Evolutionary conservation across 2,888 invertebrate genomes (phyloP).

Genomic region (Linyphia triangularis): DNA sequence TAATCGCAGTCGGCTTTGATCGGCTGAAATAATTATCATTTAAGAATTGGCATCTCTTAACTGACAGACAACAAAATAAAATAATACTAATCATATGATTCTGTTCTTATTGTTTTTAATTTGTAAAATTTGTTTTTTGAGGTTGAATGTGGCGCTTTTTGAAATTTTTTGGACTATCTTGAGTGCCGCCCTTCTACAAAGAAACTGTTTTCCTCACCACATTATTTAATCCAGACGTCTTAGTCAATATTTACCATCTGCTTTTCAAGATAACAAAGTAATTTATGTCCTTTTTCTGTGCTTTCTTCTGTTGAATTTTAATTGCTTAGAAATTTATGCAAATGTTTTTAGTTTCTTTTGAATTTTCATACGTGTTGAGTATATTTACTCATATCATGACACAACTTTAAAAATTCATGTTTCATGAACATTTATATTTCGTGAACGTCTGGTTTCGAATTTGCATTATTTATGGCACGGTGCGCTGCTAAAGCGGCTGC

Average conservation of each 20-base stretch:
- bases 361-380: neutral
- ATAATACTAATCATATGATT: neutral
- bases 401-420: too few species aligned
- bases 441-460: neutral
- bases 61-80: neutral
- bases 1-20: too few species aligned
- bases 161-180: too few species aligned
- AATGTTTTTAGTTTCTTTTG: neutral
- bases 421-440: neutral
- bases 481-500: constrained; percentile 61
- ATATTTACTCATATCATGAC: too few species aligned
- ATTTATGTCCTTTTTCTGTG: neutral
- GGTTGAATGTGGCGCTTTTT: neutral
- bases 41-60: neutral
- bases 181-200: too few species aligned
- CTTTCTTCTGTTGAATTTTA: neutral
- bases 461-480: constrained; percentile 46
- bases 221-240: neutral
- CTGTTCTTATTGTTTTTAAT: neutral
- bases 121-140: neutral
- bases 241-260: constrained; percentile 3
- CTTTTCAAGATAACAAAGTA: neutral
- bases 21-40: neutral
- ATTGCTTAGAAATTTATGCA: neutral
- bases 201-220: too few species aligned